Evolutionary conservation across 2,113 vertebrate species (phyloP).

Genomic region (Lycaon pictus): DNA sequence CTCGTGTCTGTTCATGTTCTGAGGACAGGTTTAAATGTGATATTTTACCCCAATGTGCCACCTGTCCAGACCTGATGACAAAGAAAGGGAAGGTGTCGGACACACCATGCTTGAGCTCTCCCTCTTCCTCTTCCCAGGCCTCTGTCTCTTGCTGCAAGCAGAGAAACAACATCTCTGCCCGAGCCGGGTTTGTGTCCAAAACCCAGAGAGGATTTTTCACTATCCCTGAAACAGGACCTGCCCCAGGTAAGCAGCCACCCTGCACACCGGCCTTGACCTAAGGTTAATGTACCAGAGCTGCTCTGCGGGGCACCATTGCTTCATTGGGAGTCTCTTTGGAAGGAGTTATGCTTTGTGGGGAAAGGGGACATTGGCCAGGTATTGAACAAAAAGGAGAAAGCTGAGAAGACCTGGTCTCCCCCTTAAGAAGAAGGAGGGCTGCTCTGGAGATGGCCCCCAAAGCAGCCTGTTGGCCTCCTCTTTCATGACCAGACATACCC

Average conservation of each 20-base stretch:
- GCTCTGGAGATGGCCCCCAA: not conserved
- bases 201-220: slow-evolving; percentile 75
- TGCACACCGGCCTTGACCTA: not conserved
- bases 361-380: no score
- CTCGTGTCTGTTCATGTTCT: not conserved
- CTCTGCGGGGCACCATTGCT: not conserved
- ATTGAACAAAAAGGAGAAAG: not conserved
- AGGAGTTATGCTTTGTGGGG: not conserved
- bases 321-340: not conserved
- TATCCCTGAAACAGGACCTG: slow-evolving; percentile 71
- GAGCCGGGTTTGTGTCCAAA: slow-evolving; percentile 87
- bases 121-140: slow-evolving; percentile 76
- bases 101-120: accelerated
- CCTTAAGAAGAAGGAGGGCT: accelerated
- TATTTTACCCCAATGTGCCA: not conserved
- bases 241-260: slow-evolving; percentile 80
- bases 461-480: not conserved
- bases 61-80: not conserved
- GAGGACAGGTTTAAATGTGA: not conserved
- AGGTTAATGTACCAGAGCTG: not conserved
- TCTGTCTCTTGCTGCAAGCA: slow-evolving; percentile 78
- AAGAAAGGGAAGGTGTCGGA: not conserved
- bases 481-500: not conserved
- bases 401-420: not conserved
- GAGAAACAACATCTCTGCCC: slow-evolving; percentile 78